Conservation (phyloP, 2,888 invertebrate genomes). For the Sesia bembeciformis region DNA sequence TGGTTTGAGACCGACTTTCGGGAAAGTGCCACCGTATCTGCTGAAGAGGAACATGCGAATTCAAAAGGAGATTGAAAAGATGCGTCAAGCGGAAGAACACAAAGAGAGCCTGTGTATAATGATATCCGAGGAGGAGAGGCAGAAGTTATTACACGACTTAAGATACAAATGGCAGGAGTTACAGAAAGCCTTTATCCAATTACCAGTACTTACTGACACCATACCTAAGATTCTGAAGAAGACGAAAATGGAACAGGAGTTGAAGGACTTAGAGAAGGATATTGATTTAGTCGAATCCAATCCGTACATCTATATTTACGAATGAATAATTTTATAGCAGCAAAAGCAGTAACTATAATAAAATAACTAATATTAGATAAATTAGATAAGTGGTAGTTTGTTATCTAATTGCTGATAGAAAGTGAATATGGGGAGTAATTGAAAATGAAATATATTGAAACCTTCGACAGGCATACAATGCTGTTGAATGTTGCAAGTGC, state of each 20-base stretch:
- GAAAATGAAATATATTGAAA: too few species aligned
- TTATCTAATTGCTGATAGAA: too few species aligned
- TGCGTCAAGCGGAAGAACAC: constrained; percentile 39
- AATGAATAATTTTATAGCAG: constrained; percentile 26
- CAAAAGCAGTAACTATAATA: too few species aligned
- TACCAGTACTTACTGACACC: constrained; percentile 92
- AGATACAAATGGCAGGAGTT: constrained; percentile 87
- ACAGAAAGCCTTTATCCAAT: constrained; percentile 84
- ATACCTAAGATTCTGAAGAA: constrained; percentile 87
- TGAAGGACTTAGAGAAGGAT: constrained; percentile 88
- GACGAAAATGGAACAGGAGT: constrained; percentile 83
- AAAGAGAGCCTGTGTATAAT: constrained; percentile 76
- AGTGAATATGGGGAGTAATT: too few species aligned
- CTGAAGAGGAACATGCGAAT: constrained; percentile 60
- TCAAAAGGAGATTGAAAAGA: constrained; percentile 34
- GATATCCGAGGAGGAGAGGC: constrained; percentile 76
- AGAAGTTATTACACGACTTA: constrained; percentile 78
- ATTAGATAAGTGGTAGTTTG: too few species aligned
- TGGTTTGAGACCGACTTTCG: constrained; percentile 78
- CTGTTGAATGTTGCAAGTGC: too few species aligned
- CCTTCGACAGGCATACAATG: too few species aligned
- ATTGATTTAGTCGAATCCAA: constrained; percentile 88
- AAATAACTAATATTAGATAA: too few species aligned
- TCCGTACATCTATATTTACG: constrained; percentile 85
- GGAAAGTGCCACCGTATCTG: constrained; percentile 81